Base-by-base conservation (phyloP, 1,140 invertebrate genomes). In the Ips typographus region DNA sequence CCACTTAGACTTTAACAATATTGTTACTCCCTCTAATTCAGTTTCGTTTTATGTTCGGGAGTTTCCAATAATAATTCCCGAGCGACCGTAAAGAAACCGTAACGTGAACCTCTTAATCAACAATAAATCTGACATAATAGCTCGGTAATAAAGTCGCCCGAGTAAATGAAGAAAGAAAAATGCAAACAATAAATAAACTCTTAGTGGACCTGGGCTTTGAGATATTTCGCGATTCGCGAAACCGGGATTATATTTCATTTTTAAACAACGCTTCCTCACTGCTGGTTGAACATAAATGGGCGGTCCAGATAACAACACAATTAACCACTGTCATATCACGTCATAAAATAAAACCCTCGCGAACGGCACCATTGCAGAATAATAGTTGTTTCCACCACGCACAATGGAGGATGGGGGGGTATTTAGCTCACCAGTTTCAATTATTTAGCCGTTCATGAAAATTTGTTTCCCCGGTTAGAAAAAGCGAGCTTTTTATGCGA, bases 301-400 rank as follows among this genome's bases (percentile, higher is more conserved):
- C 55, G 58, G 47, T 40, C 55, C 43, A 66, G 42, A 66, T 37
- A 66, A 66, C 53, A 66, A 47, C 53, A 66, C 64, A 66, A 58
- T 66, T 66, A 66, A 66, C 53, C 64, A 58, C 64, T 66, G 64
- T 66, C 64, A 66, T 66, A 66, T 47, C 43, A 57, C 42, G 58
- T 58, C 42, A 66, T 57, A 66, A 66, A 66, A 57, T 66, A 66
- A 66, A 66, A 66, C 41, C 40, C 53, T 40, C 53, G 40, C 39
- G 40, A 64, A 66, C 47, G 37, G 41, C 38, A 36, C 55, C 8
- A 66, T 37, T 47, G 49, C 37, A 66, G 42, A 38, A 56, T 8
- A 56, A 53, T 51, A 52, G 38, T 52, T 63, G 44, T 6, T 49
- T 49, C 44, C 7, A 49, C 44, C 44, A 49, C 7, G 1, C 7